Evolutionary conservation across 2,888 invertebrate genomes (phyloP).

Genomic region (Colostygia pectinataria): DNA sequence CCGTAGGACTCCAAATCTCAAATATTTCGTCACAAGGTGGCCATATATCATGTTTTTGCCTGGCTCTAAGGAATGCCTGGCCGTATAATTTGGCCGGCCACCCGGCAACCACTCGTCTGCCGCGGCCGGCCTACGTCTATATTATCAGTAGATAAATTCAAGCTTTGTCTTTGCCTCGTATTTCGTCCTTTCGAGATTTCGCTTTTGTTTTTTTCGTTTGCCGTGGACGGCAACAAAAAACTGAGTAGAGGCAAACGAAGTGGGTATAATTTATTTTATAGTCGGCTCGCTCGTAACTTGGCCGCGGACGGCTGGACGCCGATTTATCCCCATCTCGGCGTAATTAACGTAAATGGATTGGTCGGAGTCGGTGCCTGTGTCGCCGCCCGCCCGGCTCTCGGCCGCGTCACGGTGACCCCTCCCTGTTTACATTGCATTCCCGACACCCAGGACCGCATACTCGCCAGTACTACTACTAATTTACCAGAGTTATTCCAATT

Average conservation of each 20-base stretch:
- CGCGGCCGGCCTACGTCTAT: constrained; percentile 80
- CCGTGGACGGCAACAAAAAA: constrained; percentile 78
- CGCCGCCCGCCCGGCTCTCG: constrained; percentile 51
- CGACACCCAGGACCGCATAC: constrained; percentile 35
- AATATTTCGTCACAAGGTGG: constrained; percentile 79
- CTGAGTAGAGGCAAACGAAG: constrained; percentile 81
- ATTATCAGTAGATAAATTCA: constrained; percentile 83
- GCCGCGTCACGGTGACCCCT: constrained; percentile 49
- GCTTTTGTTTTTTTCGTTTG: constrained; percentile 72
- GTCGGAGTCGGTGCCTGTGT: constrained; percentile 69
- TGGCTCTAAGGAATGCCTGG: constrained; percentile 72
- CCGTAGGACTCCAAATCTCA: constrained; percentile 72
- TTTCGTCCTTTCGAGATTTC: constrained; percentile 80
- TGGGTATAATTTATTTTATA: constrained; percentile 84
- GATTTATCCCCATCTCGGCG: constrained; percentile 80
- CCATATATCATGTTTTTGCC: constrained; percentile 82
- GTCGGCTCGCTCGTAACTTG: constrained; percentile 81
- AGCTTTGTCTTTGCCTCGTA: constrained; percentile 83
- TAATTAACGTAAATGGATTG: constrained; percentile 83
- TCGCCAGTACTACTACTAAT: constrained; percentile 32
- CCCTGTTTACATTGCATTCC: constrained; percentile 52
- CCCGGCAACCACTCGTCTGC: constrained; percentile 73
- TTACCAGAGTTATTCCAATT: constrained; percentile 61
- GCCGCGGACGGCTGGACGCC: constrained; percentile 81
- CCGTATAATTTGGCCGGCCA: constrained; percentile 80